phyloP scores from a whole-genome alignment of 2,888 invertebrate genomes.

The Tetragonula carbonaria region DNA sequence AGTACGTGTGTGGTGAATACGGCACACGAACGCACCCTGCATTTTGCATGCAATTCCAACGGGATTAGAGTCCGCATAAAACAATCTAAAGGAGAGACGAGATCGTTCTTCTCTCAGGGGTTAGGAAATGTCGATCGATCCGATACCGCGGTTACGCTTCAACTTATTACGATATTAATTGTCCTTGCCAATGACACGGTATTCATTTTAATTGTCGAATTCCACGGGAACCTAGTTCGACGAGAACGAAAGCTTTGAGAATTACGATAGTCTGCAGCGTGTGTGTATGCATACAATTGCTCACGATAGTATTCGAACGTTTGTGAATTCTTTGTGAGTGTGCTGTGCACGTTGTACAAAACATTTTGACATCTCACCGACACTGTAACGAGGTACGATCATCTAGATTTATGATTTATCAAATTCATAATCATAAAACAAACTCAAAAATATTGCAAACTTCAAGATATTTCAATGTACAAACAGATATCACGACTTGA shows the following conservation, averaged over 20 bases:
- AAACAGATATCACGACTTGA: too few species aligned
- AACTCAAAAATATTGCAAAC: too few species aligned
- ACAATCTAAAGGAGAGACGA: constrained; percentile 17
- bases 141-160: background rate
- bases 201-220: background rate
- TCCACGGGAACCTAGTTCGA: background rate
- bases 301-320: too few species aligned
- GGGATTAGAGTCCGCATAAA: constrained; percentile 39
- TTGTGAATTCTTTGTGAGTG: too few species aligned
- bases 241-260: background rate
- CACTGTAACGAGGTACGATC: too few species aligned
- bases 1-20: constrained; percentile 39
- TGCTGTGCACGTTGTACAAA: too few species aligned
- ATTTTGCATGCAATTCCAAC: constrained; percentile 51
- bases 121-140: background rate
- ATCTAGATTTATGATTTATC: too few species aligned
- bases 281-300: too few species aligned
- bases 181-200: background rate
- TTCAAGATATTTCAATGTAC: too few species aligned
- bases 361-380: too few species aligned
- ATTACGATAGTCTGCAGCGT: background rate
- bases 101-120: background rate
- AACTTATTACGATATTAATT: background rate
- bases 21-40: constrained; percentile 22
- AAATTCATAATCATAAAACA: too few species aligned